Evolutionary conservation across 2,797 vertebrate species (phyloP).

Genomic region (Epinephelus malabaricus): DNA sequence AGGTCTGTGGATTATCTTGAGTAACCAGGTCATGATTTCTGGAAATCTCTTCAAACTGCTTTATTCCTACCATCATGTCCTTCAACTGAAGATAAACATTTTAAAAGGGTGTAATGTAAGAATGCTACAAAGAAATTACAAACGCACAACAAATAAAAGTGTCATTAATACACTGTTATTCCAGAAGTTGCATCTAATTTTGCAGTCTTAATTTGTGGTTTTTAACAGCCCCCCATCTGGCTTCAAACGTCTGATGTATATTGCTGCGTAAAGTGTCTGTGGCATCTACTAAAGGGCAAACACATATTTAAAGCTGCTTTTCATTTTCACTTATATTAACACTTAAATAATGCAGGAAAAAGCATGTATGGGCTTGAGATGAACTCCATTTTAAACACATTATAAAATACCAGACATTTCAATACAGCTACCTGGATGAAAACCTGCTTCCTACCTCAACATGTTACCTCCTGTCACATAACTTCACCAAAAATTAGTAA

Average conservation of each 20-base stretch:
- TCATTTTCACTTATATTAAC: background rate
- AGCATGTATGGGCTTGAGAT: background rate
- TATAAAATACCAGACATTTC: background rate
- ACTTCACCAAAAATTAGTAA: background rate
- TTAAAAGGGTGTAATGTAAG: background rate
- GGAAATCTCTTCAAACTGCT: background rate
- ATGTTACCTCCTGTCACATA: constrained; percentile 12
- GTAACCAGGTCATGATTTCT: no score
- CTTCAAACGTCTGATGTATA: constrained; percentile 6
- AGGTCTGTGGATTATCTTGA: no score
- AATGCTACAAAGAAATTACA: background rate
- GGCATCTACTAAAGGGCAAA: background rate
- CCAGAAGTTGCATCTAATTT: background rate
- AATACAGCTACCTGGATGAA: background rate
- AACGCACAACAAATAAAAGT: background rate
- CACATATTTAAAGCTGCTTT: background rate
- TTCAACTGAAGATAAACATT: background rate
- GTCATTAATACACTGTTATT: background rate
- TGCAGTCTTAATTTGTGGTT: constrained; percentile 15
- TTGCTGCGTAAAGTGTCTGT: background rate
- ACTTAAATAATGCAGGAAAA: background rate
- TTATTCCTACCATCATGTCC: background rate
- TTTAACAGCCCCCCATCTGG: constrained; percentile 6
- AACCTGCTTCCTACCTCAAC: background rate
- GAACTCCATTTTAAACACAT: background rate